phyloP scores from a whole-genome alignment of 2,797 vertebrate species.

The Cyclura pinguis region DNA sequence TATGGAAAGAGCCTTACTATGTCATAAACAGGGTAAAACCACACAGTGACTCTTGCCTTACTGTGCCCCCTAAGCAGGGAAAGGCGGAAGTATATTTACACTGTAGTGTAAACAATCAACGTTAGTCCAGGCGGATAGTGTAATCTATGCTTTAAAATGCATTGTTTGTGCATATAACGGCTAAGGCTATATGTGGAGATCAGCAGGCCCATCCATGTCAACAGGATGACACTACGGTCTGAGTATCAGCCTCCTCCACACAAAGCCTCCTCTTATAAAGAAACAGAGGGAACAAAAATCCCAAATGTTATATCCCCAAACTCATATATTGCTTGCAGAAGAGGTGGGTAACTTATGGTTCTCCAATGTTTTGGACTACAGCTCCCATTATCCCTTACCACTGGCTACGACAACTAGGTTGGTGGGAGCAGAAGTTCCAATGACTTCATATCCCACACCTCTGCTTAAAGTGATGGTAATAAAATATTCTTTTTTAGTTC shows the following conservation, averaged over 20 bases:
- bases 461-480: not conserved
- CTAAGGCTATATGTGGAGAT: not conserved
- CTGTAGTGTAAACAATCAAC: not conserved
- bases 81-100: not conserved
- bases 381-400: not conserved
- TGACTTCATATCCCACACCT: not conserved
- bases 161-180: not conserved
- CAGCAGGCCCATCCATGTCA: not conserved
- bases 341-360: no score
- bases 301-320: not conserved
- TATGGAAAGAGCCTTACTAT: not conserved
- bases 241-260: not conserved
- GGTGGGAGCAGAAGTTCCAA: not conserved
- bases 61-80: not conserved
- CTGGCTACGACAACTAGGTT: not conserved
- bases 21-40: not conserved
- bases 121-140: not conserved
- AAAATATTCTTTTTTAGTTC: not conserved
- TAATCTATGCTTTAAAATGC: not conserved
- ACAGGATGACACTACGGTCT: not conserved
- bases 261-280: not conserved
- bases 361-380: not conserved
- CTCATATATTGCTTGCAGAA: not conserved
- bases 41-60: not conserved
- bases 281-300: not conserved